Evolutionary conservation across 2,888 invertebrate genomes (phyloP).

Genomic region (Cotesia congregata): DNA sequence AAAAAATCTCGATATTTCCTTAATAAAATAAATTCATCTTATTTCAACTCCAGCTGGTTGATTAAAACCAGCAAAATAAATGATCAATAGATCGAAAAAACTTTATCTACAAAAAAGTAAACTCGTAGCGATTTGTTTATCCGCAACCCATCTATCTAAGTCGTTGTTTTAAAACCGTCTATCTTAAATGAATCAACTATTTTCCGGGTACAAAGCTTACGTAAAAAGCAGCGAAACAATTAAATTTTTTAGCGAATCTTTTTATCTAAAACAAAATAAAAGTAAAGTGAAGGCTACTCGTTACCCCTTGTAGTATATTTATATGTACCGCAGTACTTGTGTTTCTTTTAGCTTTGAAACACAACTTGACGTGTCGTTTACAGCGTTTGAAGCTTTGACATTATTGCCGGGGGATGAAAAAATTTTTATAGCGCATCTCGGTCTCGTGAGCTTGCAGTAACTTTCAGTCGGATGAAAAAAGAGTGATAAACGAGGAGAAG

Average conservation of each 20-base stretch:
- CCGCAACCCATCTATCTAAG: no score
- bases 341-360: conserved; percentile 22
- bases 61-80: no score
- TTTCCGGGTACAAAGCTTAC: no score
- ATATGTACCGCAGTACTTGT: background rate
- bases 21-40: no score
- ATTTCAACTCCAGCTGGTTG: no score
- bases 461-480: conserved; percentile 8
- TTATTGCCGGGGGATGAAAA: conserved; percentile 26
- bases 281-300: background rate
- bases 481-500: background rate
- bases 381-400: conserved; percentile 44
- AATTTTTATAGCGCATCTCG: conserved; percentile 24
- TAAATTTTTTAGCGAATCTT: background rate
- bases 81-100: no score
- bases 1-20: no score
- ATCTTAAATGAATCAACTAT: no score
- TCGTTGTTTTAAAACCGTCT: no score
- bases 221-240: background rate
- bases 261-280: background rate
- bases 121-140: no score
- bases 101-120: no score
- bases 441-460: conserved; percentile 18
- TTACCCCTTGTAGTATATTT: background rate
- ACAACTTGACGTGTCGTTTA: conserved; percentile 34